These are phyloP conservation scores for Calameuta pallipes DNA, from an alignment of 2,888 invertebrate species.

Conservation along the genomic window DNA sequence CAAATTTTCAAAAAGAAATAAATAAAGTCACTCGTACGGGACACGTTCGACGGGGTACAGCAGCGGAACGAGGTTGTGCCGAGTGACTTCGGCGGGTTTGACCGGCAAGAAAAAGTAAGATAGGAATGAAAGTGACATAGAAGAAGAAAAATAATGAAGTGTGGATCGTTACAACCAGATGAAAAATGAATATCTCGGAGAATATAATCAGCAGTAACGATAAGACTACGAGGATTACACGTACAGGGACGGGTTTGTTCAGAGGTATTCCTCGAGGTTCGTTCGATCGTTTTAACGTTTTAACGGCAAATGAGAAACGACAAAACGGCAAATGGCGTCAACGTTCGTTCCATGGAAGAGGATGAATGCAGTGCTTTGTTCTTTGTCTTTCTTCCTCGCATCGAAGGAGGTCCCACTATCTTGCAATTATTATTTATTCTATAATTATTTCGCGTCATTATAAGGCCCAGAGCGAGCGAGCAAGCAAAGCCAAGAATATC, in stretches of 20 bases:
- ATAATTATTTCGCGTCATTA: conserved; percentile 32
- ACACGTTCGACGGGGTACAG: too few relatives aligned
- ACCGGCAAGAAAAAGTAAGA: background rate
- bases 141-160: background rate
- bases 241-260: background rate
- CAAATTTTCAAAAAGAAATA: background rate
- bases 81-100: background rate
- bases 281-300: background rate
- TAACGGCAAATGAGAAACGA: background rate
- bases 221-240: background rate
- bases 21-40: too few relatives aligned
- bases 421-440: conserved; percentile 28
- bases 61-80: background rate
- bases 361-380: conserved; percentile 24
- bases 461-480: background rate
- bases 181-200: background rate
- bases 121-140: background rate
- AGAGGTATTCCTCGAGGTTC: background rate
- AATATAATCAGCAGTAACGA: background rate
- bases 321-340: background rate
- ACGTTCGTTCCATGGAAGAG: background rate
- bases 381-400: background rate
- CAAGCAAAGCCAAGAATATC: background rate
- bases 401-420: conserved; percentile 26
- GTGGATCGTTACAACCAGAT: background rate